Evolutionary conservation across 1,140 invertebrate genomes (phyloP).

Genomic region (Listronotus oregonensis): DNA sequence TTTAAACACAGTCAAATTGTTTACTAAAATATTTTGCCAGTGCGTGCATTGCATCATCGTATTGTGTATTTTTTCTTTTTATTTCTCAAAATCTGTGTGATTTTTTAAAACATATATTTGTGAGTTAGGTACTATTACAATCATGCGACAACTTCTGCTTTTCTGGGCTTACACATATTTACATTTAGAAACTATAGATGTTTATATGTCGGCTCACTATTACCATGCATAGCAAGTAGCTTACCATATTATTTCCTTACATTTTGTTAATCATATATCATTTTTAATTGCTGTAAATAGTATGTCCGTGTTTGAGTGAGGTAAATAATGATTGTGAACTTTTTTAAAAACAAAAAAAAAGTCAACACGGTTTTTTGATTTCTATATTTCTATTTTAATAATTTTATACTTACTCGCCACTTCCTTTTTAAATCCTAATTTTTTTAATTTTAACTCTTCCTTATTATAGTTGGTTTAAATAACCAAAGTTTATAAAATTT

Average conservation of each 20-base stretch:
- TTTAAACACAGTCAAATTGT: too few species aligned
- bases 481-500: too few species aligned
- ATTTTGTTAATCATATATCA: background rate
- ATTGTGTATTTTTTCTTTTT: constrained; percentile 5
- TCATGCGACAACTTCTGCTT: constrained; percentile 25
- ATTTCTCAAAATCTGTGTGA: background rate
- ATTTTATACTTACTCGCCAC: too few species aligned
- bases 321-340: too few species aligned
- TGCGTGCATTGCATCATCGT: constrained; percentile 13
- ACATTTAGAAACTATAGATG: background rate
- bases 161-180: constrained; percentile 2
- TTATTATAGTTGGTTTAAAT: too few species aligned
- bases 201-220: background rate
- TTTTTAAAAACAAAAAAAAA: too few species aligned
- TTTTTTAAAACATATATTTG: background rate
- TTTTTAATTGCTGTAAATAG: background rate
- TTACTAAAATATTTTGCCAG: background rate
- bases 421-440: too few species aligned
- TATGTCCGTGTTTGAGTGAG: background rate
- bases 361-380: too few species aligned
- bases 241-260: background rate
- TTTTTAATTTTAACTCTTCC: too few species aligned
- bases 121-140: constrained; percentile 1
- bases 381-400: too few species aligned
- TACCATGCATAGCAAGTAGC: constrained; percentile 1